These are phyloP conservation scores for Mimas tiliae DNA, from an alignment of 2,888 invertebrate genomes.

Conservation along the genomic window DNA sequence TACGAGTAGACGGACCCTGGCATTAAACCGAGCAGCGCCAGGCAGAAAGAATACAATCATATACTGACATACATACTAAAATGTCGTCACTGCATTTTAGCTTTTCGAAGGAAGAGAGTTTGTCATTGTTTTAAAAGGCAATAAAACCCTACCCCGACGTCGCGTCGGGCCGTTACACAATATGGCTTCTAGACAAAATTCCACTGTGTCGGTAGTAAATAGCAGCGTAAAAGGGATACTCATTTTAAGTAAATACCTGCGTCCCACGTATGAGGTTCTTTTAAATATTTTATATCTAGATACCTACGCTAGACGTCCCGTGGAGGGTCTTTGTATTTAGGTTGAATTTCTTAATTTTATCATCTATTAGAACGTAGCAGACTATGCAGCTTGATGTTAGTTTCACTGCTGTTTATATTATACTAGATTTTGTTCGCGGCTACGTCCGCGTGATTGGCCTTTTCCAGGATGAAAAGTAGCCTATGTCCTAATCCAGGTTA, in stretches of 20 bases:
- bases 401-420: too few relatives aligned
- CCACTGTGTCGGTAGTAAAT: slow-evolving; percentile 48
- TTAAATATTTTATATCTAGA: slow-evolving; percentile 21
- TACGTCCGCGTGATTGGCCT: too few relatives aligned
- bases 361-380: not conserved
- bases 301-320: not conserved
- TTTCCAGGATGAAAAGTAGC: too few relatives aligned
- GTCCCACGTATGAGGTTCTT: slow-evolving; percentile 15
- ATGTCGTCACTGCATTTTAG: not conserved
- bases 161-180: slow-evolving; percentile 53
- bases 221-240: slow-evolving; percentile 48
- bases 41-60: too few relatives aligned
- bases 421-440: too few relatives aligned
- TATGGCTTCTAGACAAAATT: slow-evolving; percentile 62
- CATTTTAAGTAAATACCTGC: slow-evolving; percentile 46
- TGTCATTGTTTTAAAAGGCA: slow-evolving; percentile 65
- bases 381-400: too few relatives aligned
- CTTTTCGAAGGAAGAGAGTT: slow-evolving; percentile 48
- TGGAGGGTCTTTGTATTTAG: not conserved
- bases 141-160: slow-evolving; percentile 59
- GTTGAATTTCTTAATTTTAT: not conserved
- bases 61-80: not conserved
- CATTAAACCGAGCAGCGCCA: too few relatives aligned
- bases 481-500: too few relatives aligned
- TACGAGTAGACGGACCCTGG: too few relatives aligned